Percentiles rank a stretch among this genome's conserved stretches.
Conservation (phyloP, 2,888 invertebrate genomes). For the Cryptocheilus praepositus region DNA sequence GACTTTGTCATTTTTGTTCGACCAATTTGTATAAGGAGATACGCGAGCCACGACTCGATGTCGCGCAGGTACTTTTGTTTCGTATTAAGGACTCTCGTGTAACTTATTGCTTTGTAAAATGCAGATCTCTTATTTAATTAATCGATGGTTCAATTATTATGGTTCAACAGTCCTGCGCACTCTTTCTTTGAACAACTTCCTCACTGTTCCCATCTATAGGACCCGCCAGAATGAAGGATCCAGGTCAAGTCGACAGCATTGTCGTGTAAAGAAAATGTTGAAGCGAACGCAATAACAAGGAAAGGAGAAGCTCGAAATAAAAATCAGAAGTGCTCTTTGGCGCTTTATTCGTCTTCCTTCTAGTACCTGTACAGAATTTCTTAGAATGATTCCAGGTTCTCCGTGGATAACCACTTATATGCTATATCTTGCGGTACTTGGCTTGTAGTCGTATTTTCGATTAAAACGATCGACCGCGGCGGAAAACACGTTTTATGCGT, state of each 20-base stretch:
- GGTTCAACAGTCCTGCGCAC: conserved; percentile 7
- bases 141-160: conserved; percentile 6
- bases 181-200: background rate
- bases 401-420: no score
- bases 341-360: no score
- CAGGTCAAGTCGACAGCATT: background rate
- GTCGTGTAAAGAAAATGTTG: background rate
- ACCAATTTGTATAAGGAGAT: conserved; percentile 26
- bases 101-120: conserved; percentile 76
- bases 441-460: no score
- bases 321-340: no score
- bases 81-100: conserved; percentile 63
- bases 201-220: background rate
- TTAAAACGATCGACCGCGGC: no score
- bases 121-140: conserved; percentile 74
- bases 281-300: background rate
- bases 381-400: no score
- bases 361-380: no score
- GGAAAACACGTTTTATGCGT: no score
- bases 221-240: background rate
- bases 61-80: conserved; percentile 41
- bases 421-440: no score
- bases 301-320: no score
- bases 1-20: no score
- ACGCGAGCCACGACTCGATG: conserved; percentile 41